phyloP scores from a whole-genome alignment of 23 tunicate species.

The Corella eumyota region DNA sequence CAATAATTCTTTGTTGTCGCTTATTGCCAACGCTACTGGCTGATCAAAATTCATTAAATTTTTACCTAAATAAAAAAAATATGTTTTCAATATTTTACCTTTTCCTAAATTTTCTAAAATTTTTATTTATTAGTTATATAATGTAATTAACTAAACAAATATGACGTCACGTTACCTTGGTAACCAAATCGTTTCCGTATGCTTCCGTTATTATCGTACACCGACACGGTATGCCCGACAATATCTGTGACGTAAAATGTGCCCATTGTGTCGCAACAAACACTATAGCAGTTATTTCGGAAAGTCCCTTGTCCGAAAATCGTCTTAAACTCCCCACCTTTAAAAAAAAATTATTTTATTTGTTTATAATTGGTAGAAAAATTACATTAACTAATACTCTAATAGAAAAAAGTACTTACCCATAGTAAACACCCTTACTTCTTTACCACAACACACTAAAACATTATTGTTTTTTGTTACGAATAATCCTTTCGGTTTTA shows the following conservation, averaged over 20 bases:
- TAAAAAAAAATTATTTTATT: neutral
- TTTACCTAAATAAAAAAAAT: slow-evolving; percentile 9
- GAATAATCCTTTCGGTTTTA: slow-evolving; percentile 70
- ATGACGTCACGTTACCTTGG: slow-evolving; percentile 21
- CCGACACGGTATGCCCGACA: slow-evolving; percentile 62
- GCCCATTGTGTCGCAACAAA: slow-evolving; percentile 50
- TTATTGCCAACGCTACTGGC: slow-evolving; percentile 88
- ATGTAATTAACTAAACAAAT: neutral
- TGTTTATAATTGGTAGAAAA: neutral
- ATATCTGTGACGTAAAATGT: slow-evolving; percentile 80
- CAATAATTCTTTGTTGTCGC: slow-evolving; percentile 22
- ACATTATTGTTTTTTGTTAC: slow-evolving; percentile 22
- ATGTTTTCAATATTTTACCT: neutral
- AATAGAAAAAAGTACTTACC: slow-evolving; percentile 17
- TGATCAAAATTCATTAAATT: slow-evolving; percentile 56
- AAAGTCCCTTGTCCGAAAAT: slow-evolving; percentile 61
- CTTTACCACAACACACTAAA: slow-evolving; percentile 76
- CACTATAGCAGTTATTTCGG: slow-evolving; percentile 71
- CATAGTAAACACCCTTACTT: slow-evolving; percentile 35
- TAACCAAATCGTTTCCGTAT: slow-evolving; percentile 77
- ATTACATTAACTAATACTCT: neutral
- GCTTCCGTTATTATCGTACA: slow-evolving; percentile 48
- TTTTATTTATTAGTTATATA: too few species aligned
- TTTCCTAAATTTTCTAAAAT: too few species aligned
- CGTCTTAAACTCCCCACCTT: slow-evolving; percentile 25